phyloP scores from a whole-genome alignment of 2,113 vertebrate species.

The Girardinichthys multiradiatus region DNA sequence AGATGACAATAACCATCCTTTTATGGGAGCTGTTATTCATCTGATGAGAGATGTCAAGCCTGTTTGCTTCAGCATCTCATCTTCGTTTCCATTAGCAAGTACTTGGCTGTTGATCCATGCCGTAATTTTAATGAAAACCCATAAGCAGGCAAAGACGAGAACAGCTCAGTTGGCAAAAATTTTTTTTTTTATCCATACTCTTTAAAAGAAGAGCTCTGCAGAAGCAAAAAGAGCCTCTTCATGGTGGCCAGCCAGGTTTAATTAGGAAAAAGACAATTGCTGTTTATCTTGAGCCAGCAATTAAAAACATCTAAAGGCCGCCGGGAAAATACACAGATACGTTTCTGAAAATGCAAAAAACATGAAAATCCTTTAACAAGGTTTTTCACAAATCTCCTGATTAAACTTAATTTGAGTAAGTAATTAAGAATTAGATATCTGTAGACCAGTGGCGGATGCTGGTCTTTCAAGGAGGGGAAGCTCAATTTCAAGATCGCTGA shows the following conservation, averaged over 20 bases:
- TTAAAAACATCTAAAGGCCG: constrained; percentile 14
- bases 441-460: no score
- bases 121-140: constrained; percentile 77
- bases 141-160: constrained; percentile 51
- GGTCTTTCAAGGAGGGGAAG: no score
- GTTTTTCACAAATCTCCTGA: neutral
- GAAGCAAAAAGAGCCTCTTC: constrained; percentile 23
- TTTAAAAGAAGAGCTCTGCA: neutral
- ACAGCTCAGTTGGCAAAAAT: constrained; percentile 23
- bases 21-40: constrained; percentile 40
- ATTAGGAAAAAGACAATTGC: neutral
- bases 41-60: constrained; percentile 47
- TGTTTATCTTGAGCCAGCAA: constrained; percentile 46
- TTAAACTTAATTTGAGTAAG: neutral
- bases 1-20: constrained; percentile 12
- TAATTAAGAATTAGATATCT: constrained; percentile 42
- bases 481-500: no score
- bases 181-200: constrained; percentile 4
- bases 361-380: neutral
- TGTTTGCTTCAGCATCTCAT: constrained; percentile 45
- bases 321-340: neutral
- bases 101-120: constrained; percentile 66
- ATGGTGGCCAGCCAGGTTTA: constrained; percentile 50
- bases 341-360: neutral
- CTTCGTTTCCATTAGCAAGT: constrained; percentile 65